Conservation (phyloP, 2,888 invertebrate genomes). For the Archaeoteleia sp. region DNA sequence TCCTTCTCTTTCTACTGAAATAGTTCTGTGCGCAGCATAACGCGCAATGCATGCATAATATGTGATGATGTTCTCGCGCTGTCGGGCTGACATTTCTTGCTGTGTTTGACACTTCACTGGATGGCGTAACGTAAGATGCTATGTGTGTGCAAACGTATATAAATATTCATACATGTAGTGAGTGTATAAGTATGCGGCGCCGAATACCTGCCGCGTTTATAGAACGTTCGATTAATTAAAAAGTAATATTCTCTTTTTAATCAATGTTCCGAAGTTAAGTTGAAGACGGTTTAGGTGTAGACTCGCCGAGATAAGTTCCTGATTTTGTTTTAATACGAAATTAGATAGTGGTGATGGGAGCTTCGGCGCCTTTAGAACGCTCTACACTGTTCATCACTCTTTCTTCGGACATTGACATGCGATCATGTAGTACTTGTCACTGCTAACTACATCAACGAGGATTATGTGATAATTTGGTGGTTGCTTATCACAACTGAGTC, state of each 20-base stretch:
- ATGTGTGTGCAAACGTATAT: constrained; percentile 19
- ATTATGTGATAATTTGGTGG: constrained; percentile 50
- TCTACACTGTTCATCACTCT: constrained; percentile 26
- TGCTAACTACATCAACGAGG: constrained; percentile 34
- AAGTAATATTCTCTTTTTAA: constrained; percentile 34
- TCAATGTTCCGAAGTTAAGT: constrained; percentile 35
- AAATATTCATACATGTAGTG: constrained; percentile 20
- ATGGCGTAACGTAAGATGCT: constrained; percentile 9
- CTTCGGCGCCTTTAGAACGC: constrained; percentile 21
- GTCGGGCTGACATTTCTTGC: constrained; percentile 9
- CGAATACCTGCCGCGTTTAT: constrained; percentile 50
- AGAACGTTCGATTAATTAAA: constrained; percentile 50
- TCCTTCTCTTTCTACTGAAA: no score
- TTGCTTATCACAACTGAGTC: constrained; percentile 46
- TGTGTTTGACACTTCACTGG: constrained; percentile 12
- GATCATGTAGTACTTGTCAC: constrained; percentile 42
- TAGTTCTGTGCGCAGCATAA: no score
- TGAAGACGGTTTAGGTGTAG: neutral
- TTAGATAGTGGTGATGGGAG: constrained; percentile 30
- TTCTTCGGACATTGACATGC: constrained; percentile 46
- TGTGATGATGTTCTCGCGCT: constrained; percentile 49
- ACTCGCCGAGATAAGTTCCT: constrained; percentile 1
- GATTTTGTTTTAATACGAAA: constrained; percentile 19
- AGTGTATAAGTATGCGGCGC: constrained; percentile 35
- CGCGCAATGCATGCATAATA: no score